Percentiles rank a stretch among this genome's conserved stretches.
Conservation (phyloP, 1,140 invertebrate genomes). For the Drosophila varians region DNA sequence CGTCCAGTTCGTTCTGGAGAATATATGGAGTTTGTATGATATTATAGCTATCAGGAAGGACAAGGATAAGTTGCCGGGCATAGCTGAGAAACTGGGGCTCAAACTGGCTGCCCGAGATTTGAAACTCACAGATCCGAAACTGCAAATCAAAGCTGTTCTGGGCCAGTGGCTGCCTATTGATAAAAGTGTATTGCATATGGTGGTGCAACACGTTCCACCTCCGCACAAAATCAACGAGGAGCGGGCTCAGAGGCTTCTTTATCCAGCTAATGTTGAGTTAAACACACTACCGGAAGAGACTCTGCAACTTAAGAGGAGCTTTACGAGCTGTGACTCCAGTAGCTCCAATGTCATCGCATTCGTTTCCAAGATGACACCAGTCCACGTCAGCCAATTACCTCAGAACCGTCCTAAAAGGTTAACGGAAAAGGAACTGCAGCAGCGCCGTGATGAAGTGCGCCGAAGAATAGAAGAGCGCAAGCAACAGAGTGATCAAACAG, state of each 20-base stretch:
- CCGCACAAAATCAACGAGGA: constrained; percentile 91
- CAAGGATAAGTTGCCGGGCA: constrained; percentile 91
- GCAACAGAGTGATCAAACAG: constrained; percentile 84
- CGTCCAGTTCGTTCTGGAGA: constrained; percentile 97
- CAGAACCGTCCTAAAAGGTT: constrained; percentile 89
- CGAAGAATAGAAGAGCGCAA: constrained; percentile 86
- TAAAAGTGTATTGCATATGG: constrained; percentile 90
- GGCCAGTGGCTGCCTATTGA: constrained; percentile 96
- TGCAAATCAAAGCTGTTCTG: constrained; percentile 92
- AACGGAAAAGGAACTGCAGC: constrained; percentile 90
- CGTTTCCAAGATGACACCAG: constrained; percentile 91
- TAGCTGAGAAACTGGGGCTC: constrained; percentile 92
- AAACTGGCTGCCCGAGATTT: constrained; percentile 91
- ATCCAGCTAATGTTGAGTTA: constrained; percentile 88
- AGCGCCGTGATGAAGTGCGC: constrained; percentile 88
- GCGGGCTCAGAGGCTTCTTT: constrained; percentile 90
- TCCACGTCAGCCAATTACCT: constrained; percentile 89
- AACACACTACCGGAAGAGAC: constrained; percentile 89
- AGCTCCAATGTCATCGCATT: constrained; percentile 93
- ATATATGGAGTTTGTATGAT: constrained; percentile 96
- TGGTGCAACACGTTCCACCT: constrained; percentile 91
- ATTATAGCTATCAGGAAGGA: constrained; percentile 91
- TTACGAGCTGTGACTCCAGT: constrained; percentile 88
- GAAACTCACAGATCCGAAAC: constrained; percentile 90
- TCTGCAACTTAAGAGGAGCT: constrained; percentile 89